Conservation (phyloP, 2,888 invertebrate species). For the Orthosia gothica region DNA sequence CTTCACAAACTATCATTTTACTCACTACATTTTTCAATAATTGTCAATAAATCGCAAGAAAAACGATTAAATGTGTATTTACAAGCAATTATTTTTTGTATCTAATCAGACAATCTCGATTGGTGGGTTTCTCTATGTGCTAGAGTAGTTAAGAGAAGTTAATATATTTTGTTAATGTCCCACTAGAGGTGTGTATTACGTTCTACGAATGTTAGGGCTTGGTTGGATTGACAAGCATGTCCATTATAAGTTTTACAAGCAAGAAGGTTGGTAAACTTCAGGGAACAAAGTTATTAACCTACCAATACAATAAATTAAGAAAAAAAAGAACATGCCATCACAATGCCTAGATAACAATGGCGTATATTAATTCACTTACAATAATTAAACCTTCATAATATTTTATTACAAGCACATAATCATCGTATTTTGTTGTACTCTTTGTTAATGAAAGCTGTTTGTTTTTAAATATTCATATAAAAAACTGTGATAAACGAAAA, state of each 20-base stretch:
- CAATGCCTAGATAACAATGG: too few species aligned
- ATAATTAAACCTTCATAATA: too few species aligned
- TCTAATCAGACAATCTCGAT: constrained; percentile 49
- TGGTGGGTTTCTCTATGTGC: constrained; percentile 36
- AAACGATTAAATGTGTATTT: constrained; percentile 54
- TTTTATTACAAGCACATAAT: too few species aligned
- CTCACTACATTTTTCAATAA: constrained; percentile 43
- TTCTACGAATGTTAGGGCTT: constrained; percentile 29
- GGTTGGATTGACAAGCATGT: constrained; percentile 3
- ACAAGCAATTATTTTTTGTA: constrained; percentile 57
- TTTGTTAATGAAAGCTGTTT: too few species aligned
- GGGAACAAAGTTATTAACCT: too few species aligned
- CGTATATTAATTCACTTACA: too few species aligned
- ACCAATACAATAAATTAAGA: too few species aligned
- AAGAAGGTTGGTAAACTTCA: too few species aligned
- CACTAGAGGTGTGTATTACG: constrained; percentile 31
- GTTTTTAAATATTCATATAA: too few species aligned
- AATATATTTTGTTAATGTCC: constrained; percentile 38
- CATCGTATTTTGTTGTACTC: too few species aligned
- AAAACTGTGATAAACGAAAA: too few species aligned
- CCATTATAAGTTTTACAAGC: background rate
- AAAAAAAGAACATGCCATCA: too few species aligned
- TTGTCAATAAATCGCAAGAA: constrained; percentile 43
- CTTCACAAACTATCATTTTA: constrained; percentile 24
- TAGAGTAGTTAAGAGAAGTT: constrained; percentile 29